Percentiles rank a stretch among this genome's conserved stretches.
Conservation (phyloP, 2,888 invertebrate species). For the Oscheius myriophilus region DNA sequence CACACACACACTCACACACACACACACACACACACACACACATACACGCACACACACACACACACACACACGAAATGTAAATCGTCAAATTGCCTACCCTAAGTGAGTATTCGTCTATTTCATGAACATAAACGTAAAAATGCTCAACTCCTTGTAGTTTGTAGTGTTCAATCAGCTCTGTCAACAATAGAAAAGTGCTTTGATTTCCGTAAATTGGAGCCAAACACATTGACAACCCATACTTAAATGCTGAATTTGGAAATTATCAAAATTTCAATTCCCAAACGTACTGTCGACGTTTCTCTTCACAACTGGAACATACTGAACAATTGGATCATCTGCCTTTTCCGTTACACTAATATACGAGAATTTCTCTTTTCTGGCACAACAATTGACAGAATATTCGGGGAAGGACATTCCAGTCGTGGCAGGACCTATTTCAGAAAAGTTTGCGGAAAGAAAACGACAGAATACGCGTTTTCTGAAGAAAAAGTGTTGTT, state of each 20-base stretch:
- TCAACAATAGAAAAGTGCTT: constrained; percentile 14
- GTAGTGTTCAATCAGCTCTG: constrained; percentile 28
- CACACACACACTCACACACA: too few relatives aligned
- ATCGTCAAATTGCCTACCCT: background rate
- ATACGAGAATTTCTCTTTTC: constrained; percentile 3
- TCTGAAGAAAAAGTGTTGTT: background rate
- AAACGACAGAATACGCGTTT: constrained; percentile 20
- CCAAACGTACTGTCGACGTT: background rate
- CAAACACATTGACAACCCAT: constrained; percentile 22
- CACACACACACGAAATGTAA: too few relatives aligned
- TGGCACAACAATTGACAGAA: constrained; percentile 14
- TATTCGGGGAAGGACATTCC: constrained; percentile 15
- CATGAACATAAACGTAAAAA: constrained; percentile 27
- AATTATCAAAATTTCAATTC: background rate
- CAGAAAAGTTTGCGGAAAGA: background rate
- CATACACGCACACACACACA: too few relatives aligned
- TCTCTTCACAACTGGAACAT: constrained; percentile 6
- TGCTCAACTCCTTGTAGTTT: constrained; percentile 27
- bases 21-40: too few relatives aligned
- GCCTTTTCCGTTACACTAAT: constrained; percentile 10
- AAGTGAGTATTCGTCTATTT: constrained; percentile 25
- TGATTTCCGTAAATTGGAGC: constrained; percentile 26
- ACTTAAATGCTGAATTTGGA: background rate
- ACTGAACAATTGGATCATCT: background rate
- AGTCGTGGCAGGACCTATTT: constrained; percentile 1